Evolutionary conservation across 1,140 invertebrate genomes (phyloP).

Genomic region (Hyles vespertilio): DNA sequence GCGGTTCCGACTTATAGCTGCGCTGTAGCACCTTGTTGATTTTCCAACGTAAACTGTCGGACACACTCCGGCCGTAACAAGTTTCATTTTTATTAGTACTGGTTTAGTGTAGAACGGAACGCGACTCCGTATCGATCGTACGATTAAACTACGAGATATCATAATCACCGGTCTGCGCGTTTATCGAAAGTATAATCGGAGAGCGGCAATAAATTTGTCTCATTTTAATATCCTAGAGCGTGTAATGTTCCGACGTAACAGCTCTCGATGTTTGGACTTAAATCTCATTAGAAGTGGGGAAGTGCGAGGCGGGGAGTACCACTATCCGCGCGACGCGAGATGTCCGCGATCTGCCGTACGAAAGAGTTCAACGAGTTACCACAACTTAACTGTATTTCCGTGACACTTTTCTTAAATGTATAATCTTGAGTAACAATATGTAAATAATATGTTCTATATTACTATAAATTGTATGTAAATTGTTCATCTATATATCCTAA

Average conservation of each 20-base stretch:
- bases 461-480: too few species aligned
- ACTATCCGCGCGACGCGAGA: conserved; percentile 18
- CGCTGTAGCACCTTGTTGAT: conserved; percentile 62
- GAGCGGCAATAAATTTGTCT: conserved; percentile 72
- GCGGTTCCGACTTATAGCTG: conserved; percentile 44
- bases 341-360: conserved; percentile 33
- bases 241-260: conserved; percentile 56
- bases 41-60: conserved; percentile 67
- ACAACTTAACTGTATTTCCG: background rate
- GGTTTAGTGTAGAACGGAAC: conserved; percentile 64
- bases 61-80: conserved; percentile 50
- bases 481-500: too few species aligned
- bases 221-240: conserved; percentile 70
- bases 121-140: conserved; percentile 64
- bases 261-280: conserved; percentile 47
- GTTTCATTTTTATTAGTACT: conserved; percentile 73
- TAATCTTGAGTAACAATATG: too few species aligned
- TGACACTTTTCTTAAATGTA: too few species aligned
- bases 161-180: conserved; percentile 72
- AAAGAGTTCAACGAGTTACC: conserved; percentile 61
- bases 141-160: conserved; percentile 70
- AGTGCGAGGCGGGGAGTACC: conserved; percentile 17
- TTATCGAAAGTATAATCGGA: conserved; percentile 71
- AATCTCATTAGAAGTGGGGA: conserved; percentile 42
- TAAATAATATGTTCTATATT: too few species aligned